Base-by-base conservation (phyloP, 2,797 vertebrate genomes). In the Leucoraja ocellata region DNA sequence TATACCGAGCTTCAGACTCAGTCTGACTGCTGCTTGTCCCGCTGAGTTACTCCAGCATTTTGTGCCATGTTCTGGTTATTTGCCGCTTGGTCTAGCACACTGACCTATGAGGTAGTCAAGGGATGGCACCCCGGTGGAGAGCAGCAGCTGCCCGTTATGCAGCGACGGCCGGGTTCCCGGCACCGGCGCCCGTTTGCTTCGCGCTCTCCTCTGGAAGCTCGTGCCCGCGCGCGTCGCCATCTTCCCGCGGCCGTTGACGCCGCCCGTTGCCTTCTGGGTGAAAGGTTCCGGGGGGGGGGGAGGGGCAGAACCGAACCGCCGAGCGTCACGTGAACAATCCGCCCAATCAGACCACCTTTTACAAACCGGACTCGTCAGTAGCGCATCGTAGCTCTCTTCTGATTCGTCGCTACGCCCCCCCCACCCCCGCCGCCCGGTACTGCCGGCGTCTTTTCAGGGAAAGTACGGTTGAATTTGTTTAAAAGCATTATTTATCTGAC, bases 61-160 rank as follows among this genome's bases (percentile, higher is more conserved):
- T 54, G 46, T 54, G 46, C 6, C 46, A 54, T 54, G 46, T 54
- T 54, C 46, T 54, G 46, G 46, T 54, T 54, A 54, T 54, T 54
- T 54, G 46, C 4, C 46, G 46, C 46, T 54, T 54, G 46, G 4
- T 5, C 14, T 0, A 18, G 13, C 28, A 7, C 94, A 98, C 98
- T 97, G 95, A 99, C 98, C 98, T 96, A 99, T 96, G 93, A 98
- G 95, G 95, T 96, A 97, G 96, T 99, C 98, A 94, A 99, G 97
- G 93, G 98, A 98, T 92, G 98, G 98, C 88, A 99, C 97, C 94
- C 98, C 98, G 32, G 97, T 97, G 18, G 98, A 99, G 28, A 98
- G 96, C 94, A 99, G 96, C 81, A 99, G 97, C 95, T 98, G 98
- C 94, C 98, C 98, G 46, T 98, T 98, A 90, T 98, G 98, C 94